Base-by-base conservation (phyloP, 2,113 vertebrate species). In the Sterrhoptilus dennistouni region DNA sequence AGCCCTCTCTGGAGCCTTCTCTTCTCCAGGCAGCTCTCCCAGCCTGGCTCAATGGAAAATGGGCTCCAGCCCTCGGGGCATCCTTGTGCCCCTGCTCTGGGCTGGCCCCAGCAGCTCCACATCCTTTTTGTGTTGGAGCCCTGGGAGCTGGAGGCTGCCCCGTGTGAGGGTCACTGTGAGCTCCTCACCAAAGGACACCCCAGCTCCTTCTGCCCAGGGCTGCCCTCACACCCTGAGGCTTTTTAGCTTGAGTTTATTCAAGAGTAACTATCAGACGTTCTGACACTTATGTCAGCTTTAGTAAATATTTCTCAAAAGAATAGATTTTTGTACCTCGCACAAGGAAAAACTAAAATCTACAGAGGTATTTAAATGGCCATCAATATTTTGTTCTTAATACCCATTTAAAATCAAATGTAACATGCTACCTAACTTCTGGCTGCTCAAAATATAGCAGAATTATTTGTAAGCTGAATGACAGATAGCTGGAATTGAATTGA, bases 391-490 rank as follows among this genome's bases (percentile, higher is more conserved):
- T 53, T 64, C 53, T 83, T 81, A 61, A 77, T 60, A 66, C 14
- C 21, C 15, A 44, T 89, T 83, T 57, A 85, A 87, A 93, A 90
- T 93, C 69, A 81, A 93, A 89, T 68, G 27, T 14, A 68, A 80
- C 38, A 42, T 35, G 24, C 21, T 57, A 27, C 29, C 63, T 83
- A 56, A 76, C 52, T 91, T 84, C 22, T 72, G 53, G 45, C 66
- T 76, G 35, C 49, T 84, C n/a, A 47, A 76, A 79, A 65, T 15
- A 21, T 28, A 70, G 35, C 60, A 82, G 64, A 92, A 96, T 86
- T 81, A 68, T 89, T 83, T 89, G 60, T 49, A 47, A 87, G 61
- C 44, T 94, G 80, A 95, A 65, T 86, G 93, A 91, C 90, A 96
- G 69, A 71, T 31, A 31, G 53, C 53, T 85, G 71, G 87, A 95